Percentiles rank a stretch among this genome's conserved stretches.
phyloP scores from a whole-genome alignment of 2,888 invertebrate genomes.

The Trissolcus japonicus region DNA sequence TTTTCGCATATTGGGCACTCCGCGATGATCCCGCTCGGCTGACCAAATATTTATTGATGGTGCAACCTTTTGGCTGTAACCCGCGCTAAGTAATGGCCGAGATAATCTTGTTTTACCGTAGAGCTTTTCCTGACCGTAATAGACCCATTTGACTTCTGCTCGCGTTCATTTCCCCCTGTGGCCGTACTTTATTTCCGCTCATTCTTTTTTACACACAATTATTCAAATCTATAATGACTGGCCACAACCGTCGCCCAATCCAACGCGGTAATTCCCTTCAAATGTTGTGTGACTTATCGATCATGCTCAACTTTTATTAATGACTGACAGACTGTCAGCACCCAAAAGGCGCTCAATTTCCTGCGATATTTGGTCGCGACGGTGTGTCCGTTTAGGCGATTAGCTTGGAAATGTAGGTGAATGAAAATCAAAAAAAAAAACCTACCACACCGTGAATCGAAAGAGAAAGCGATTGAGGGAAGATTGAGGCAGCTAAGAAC shows the following conservation, averaged over 20 bases:
- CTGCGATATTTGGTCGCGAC: slow-evolving; percentile 33
- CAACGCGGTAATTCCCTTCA: background rate
- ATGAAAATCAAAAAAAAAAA: slow-evolving; percentile 14
- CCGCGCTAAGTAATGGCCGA: slow-evolving; percentile 31
- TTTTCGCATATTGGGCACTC: slow-evolving; percentile 26
- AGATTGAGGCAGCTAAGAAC: slow-evolving; percentile 47
- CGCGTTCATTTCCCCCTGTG: background rate
- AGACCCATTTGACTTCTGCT: slow-evolving; percentile 42
- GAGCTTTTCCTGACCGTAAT: slow-evolving; percentile 37
- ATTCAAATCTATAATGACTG: slow-evolving; percentile 24
- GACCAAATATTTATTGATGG: slow-evolving; percentile 31
- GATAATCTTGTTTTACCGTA: slow-evolving; percentile 47
- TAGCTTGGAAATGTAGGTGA: slow-evolving; percentile 28
- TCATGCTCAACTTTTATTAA: slow-evolving; percentile 24
- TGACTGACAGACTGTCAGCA: background rate
- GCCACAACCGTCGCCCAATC: background rate
- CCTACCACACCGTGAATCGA: slow-evolving; percentile 19
- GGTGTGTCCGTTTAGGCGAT: slow-evolving; percentile 47
- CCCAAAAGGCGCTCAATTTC: slow-evolving; percentile 37
- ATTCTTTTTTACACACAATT: slow-evolving; percentile 25
- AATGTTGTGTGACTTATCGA: slow-evolving; percentile 14
- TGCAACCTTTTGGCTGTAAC: slow-evolving; percentile 36
- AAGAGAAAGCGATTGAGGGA: slow-evolving; percentile 30
- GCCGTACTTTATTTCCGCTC: slow-evolving; percentile 7
- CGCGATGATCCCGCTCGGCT: background rate